phyloP scores from a whole-genome alignment of 1,140 invertebrate genomes.

The Helicoverpa armigera region DNA sequence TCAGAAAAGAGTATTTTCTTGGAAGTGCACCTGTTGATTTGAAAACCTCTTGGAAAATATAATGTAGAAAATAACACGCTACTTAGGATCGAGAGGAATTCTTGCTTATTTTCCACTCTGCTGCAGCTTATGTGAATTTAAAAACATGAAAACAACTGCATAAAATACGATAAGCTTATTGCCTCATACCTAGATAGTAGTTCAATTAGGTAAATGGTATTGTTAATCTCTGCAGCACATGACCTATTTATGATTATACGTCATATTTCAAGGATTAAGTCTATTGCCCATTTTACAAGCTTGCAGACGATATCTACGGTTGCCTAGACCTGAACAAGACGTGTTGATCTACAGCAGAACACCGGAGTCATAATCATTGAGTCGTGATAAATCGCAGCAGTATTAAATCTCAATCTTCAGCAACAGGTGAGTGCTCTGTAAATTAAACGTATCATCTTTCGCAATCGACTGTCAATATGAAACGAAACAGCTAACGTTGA shows the following conservation, averaged over 20 bases:
- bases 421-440: slow-evolving; percentile 19
- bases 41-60: neutral
- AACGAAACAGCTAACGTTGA: slow-evolving; percentile 37
- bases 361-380: neutral
- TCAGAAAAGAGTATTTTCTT: neutral
- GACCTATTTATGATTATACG: no score
- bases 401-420: slow-evolving; percentile 19
- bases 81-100: neutral
- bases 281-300: neutral
- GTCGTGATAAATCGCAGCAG: slow-evolving; percentile 4
- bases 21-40: neutral
- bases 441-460: slow-evolving; percentile 33
- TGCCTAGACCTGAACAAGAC: neutral
- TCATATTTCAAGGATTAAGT: no score
- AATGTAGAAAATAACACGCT: neutral
- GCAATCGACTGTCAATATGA: slow-evolving; percentile 39
- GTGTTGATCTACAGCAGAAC: slow-evolving; percentile 12
- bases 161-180: neutral
- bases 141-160: neutral
- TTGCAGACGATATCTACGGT: neutral
- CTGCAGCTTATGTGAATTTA: neutral
- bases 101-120: neutral
- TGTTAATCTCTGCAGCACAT: no score
- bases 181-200: neutral
- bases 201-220: no score